Percentiles rank a stretch among this genome's conserved stretches.
Conservation (phyloP, 2,888 invertebrate species). For the Eudasyphora cyanicolor region DNA sequence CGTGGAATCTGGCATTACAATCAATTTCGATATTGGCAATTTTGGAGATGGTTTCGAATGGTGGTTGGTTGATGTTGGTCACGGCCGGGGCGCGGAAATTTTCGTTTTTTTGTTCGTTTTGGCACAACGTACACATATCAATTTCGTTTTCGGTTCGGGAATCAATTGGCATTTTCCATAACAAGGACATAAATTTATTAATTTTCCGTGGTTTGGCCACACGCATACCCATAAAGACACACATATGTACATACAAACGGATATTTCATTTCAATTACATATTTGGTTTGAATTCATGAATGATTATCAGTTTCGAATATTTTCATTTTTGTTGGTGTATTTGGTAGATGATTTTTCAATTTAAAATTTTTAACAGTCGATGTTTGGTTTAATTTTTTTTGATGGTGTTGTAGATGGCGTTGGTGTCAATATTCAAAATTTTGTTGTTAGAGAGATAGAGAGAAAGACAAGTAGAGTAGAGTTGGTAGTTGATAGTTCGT, state of each 20-base stretch:
- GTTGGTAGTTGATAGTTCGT: neutral
- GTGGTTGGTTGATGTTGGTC: conserved; percentile 62
- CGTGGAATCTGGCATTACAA: conserved; percentile 89
- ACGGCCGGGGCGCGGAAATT: conserved; percentile 65
- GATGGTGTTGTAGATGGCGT: neutral
- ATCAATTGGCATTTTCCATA: conserved; percentile 14
- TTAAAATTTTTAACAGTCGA: neutral
- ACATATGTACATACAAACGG: neutral
- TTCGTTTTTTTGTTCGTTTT: neutral
- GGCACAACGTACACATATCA: neutral
- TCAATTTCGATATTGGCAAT: conserved; percentile 71
- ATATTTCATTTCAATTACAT: neutral
- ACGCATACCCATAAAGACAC: neutral
- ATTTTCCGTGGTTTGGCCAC: conserved; percentile 17
- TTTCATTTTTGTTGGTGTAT: neutral
- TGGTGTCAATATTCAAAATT: neutral
- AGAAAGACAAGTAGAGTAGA: neutral
- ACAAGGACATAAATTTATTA: conserved; percentile 8
- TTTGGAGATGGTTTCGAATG: conserved; percentile 74
- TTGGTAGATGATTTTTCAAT: neutral
- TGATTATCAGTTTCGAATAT: neutral
- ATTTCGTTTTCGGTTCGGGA: neutral
- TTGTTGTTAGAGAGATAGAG: neutral
- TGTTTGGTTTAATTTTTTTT: neutral
- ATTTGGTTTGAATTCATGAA: no score